Evolutionary conservation across 2,113 vertebrate genomes (phyloP), one percentile per base, ranked within the genome.

Genomic region (Dipodomys spectabilis): DNA sequence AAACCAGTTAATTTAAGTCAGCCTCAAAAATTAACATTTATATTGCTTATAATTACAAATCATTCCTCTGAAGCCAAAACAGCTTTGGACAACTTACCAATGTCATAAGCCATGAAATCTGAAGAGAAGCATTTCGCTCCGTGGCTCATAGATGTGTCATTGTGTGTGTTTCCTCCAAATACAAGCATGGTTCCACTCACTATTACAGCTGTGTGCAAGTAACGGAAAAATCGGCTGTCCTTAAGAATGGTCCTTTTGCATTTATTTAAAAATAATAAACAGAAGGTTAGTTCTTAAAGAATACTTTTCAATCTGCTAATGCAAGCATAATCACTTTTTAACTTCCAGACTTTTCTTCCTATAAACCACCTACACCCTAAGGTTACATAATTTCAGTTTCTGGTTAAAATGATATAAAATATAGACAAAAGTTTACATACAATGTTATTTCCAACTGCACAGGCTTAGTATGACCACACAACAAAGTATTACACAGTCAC

Each of bases 91-190:
- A 88, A 98, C 99, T 98, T 89, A 99, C 99, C 99, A 45, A 99
- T 98, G 94, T 99, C 99, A 74, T 99, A 99, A 0, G 98, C 98
- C 98, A 99, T 99, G 94, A 99, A 99, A 96, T 99, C 99, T 0
- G 99, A 99, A 65, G 99, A 99, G 97, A 99, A 99, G 98, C 99
- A 99, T 93, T 99, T 99, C 5, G 99, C 99, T 0, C 99, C 99
- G 0, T 99, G 98, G 98, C 99, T 99, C 99, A 99, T 99, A 32
- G 99, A 99, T 0, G 99, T 99, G 98, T 99, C 99, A 0, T 99
- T 99, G 98, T 99, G 99, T 0, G 99, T 99, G 98, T 99, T 99
- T 7, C 99, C 99, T 39, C 99, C 99, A 45, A 99, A 99, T 88
- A 99, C 99, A 98, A 99, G 97, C 98, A 99, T 99, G 88, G 98